A percentile compares a stretch with the other conserved stretches of the same genome.
Conservation (phyloP, 2,797 vertebrate species). For the Rousettus madagascariensis region DNA sequence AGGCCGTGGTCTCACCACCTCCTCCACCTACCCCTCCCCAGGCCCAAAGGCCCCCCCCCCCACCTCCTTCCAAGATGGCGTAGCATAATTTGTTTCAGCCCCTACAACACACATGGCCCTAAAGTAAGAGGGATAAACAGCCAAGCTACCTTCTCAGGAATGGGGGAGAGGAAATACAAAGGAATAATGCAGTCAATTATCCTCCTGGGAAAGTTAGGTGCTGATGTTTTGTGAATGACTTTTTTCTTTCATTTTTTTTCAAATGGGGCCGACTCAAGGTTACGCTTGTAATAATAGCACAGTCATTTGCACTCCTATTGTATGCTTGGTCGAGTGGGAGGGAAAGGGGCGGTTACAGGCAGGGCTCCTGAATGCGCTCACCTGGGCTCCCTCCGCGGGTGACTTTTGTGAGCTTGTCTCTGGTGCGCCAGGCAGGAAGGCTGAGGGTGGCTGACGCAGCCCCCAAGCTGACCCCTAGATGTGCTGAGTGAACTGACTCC, state of each 20-base stretch:
- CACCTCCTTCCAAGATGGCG: not conserved
- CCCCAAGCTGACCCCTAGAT: too few species aligned
- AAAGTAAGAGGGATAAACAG: not conserved
- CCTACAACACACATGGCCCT: not conserved
- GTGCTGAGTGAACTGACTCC: not conserved
- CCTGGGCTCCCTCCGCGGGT: not conserved
- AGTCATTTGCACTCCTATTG: not conserved
- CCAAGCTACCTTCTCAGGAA: not conserved
- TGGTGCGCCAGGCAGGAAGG: not conserved
- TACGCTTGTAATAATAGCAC: not conserved
- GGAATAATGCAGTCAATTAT: not conserved
- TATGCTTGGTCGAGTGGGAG: not conserved
- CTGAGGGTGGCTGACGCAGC: not conserved
- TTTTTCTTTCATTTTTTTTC: not conserved
- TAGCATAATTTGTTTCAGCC: not conserved
- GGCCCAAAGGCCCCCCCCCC: not conserved
- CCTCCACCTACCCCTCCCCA: too few species aligned
- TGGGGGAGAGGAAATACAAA: not conserved
- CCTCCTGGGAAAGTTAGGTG: not conserved
- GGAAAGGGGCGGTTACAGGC: not conserved
- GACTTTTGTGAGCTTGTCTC: not conserved
- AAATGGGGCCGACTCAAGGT: not conserved
- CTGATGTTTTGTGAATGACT: slow-evolving; percentile 11
- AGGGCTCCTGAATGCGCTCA: accelerated
- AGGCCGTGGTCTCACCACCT: not conserved